Percentiles rank a stretch among this genome's conserved stretches.
phyloP scores from a whole-genome alignment of 1,140 invertebrate species.

The Dendroctonus valens region DNA sequence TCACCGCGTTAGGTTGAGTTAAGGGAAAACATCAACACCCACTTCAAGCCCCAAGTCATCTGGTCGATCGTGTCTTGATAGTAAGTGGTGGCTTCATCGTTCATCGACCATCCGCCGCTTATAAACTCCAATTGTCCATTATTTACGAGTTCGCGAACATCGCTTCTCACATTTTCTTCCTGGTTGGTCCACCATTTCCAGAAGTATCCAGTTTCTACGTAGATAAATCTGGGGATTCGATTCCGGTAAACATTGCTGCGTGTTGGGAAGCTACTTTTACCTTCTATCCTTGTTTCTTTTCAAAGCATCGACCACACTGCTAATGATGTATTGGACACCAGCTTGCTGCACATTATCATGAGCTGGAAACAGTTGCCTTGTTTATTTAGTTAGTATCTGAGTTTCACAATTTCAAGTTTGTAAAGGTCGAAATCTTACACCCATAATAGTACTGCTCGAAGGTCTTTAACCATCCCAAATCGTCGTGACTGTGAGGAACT shows the following conservation, averaged over 20 bases:
- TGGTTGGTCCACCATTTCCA: slow-evolving; percentile 69
- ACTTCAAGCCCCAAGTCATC: slow-evolving; percentile 64
- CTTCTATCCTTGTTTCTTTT: slow-evolving; percentile 67
- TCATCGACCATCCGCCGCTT: slow-evolving; percentile 72
- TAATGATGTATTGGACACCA: slow-evolving; percentile 87
- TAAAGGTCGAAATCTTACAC: slow-evolving; percentile 57
- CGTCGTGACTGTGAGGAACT: slow-evolving; percentile 71
- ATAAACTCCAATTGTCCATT: slow-evolving; percentile 73
- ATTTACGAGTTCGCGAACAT: slow-evolving; percentile 51
- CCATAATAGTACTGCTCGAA: slow-evolving; percentile 82
- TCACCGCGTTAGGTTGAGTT: background rate
- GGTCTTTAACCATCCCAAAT: slow-evolving; percentile 83
- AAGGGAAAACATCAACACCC: background rate
- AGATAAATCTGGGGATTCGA: slow-evolving; percentile 40
- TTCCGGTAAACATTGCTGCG: background rate
- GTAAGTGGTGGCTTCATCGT: slow-evolving; percentile 78
- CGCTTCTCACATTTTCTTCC: slow-evolving; percentile 52
- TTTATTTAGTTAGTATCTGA: too few relatives aligned
- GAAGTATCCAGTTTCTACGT: slow-evolving; percentile 54
- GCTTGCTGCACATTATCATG: slow-evolving; percentile 68
- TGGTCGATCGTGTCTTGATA: slow-evolving; percentile 83
- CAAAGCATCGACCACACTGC: slow-evolving; percentile 80
- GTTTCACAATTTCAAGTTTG: too few relatives aligned
- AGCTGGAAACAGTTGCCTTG: slow-evolving; percentile 54
- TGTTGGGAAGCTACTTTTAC: slow-evolving; percentile 41